A percentile compares a stretch with the other conserved stretches of the same genome.
Evolutionary conservation across 2,888 invertebrate genomes (phyloP).

Genomic region (Dermolepida albohirtum): DNA sequence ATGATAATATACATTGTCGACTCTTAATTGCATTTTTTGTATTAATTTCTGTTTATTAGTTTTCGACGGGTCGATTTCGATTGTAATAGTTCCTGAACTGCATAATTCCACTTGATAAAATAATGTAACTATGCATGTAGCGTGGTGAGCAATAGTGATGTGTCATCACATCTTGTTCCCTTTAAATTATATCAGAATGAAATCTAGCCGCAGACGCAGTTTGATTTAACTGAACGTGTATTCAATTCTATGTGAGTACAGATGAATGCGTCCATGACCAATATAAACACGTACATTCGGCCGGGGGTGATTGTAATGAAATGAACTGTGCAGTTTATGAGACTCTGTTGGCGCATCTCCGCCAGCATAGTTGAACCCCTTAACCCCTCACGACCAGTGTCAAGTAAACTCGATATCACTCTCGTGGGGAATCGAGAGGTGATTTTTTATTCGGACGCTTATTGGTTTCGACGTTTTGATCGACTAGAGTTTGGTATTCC

Average conservation of each 20-base stretch:
- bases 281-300: slow-evolving; percentile 13
- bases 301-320: slow-evolving; percentile 16
- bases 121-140: too few species aligned
- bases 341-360: too few species aligned
- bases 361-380: not conserved
- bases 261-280: slow-evolving; percentile 27
- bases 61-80: not conserved
- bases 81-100: too few species aligned
- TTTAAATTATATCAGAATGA: slow-evolving; percentile 24
- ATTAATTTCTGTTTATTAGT: not conserved
- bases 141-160: not conserved
- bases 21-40: too few species aligned
- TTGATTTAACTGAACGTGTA: slow-evolving; percentile 27
- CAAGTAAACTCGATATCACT: slow-evolving; percentile 50
- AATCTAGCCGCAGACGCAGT: slow-evolving; percentile 9
- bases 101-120: too few species aligned
- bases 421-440: slow-evolving; percentile 52
- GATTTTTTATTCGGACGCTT: slow-evolving; percentile 56
- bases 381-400: slow-evolving; percentile 12
- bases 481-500: slow-evolving; percentile 57
- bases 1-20: too few species aligned
- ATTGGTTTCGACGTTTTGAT: slow-evolving; percentile 59
- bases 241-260: slow-evolving; percentile 1
- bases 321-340: slow-evolving; percentile 2
- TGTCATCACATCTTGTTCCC: slow-evolving; percentile 14